phyloP scores from a whole-genome alignment of 1,140 invertebrate genomes.

The Vanessa atalanta region DNA sequence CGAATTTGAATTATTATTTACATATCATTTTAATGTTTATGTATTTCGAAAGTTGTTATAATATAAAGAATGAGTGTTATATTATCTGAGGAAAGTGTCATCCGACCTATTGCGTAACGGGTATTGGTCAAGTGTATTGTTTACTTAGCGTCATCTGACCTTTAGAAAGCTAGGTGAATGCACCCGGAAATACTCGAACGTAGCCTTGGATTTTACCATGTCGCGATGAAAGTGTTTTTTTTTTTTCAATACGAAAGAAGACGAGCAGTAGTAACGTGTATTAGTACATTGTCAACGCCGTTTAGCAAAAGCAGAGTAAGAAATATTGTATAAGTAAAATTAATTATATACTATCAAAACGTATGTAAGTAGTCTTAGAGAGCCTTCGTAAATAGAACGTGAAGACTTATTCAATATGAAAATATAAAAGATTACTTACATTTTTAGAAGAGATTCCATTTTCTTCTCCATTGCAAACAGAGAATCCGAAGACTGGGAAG shows the following conservation, averaged over 20 bases:
- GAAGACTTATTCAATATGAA: too few species aligned
- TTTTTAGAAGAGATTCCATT: slow-evolving; percentile 85
- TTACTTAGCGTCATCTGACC: slow-evolving; percentile 41
- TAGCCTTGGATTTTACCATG: slow-evolving; percentile 17
- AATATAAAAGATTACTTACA: slow-evolving; percentile 82
- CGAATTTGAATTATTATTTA: not conserved
- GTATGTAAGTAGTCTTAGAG: too few species aligned
- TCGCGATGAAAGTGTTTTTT: too few species aligned
- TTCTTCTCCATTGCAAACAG: slow-evolving; percentile 88
- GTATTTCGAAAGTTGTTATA: slow-evolving; percentile 9
- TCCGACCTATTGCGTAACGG: slow-evolving; percentile 28
- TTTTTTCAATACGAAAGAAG: too few species aligned
- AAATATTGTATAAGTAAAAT: too few species aligned
- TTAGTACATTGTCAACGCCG: too few species aligned
- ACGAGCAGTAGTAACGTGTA: too few species aligned
- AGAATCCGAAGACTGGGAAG: slow-evolving; percentile 83
- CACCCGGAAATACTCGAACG: slow-evolving; percentile 32
- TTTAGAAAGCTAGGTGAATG: slow-evolving; percentile 45
- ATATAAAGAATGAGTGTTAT: slow-evolving; percentile 6
- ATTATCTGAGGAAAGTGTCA: slow-evolving; percentile 34
- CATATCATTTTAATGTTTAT: slow-evolving; percentile 3
- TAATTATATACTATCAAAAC: too few species aligned
- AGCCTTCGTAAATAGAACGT: too few species aligned
- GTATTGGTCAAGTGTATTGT: slow-evolving; percentile 29
- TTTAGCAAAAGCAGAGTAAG: too few species aligned